These are phyloP conservation scores for Ictalurus punctatus DNA, from an alignment of 2,113 vertebrate genomes.

Conservation along the genomic window DNA sequence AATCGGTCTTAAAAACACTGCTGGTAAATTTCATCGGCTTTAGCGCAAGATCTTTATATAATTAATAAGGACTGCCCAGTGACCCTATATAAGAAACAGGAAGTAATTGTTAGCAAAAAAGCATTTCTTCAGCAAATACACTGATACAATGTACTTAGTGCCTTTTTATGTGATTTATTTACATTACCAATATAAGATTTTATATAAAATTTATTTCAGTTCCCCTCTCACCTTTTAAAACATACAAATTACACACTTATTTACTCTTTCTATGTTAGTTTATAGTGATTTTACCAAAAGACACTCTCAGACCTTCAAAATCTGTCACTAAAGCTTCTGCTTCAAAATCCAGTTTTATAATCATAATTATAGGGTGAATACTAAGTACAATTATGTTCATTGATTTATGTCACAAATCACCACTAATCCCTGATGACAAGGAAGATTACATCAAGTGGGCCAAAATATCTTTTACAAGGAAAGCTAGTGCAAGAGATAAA, in stretches of 20 bases:
- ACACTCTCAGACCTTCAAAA: constrained; percentile 58
- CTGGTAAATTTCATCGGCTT: not conserved
- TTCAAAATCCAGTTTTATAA: constrained; percentile 8
- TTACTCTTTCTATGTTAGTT: constrained; percentile 30
- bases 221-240: constrained; percentile 12
- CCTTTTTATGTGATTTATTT: not conserved
- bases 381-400: not conserved
- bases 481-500: constrained; percentile 21
- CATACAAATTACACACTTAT: not conserved
- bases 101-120: not conserved
- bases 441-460: constrained; percentile 3
- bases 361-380: constrained; percentile 23
- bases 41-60: not conserved
- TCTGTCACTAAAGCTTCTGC: constrained; percentile 44
- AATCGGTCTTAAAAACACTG: not conserved
- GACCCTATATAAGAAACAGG: not conserved
- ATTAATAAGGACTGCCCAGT: not conserved
- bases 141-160: not conserved
- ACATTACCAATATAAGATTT: not conserved
- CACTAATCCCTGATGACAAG: not conserved
- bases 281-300: constrained; percentile 64
- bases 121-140: not conserved
- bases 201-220: not conserved
- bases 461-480: constrained; percentile 2
- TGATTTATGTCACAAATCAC: constrained; percentile 3